These are phyloP conservation scores for Drosophila virilis DNA, from an alignment of 1,140 invertebrate genomes.

Conservation along the genomic window DNA sequence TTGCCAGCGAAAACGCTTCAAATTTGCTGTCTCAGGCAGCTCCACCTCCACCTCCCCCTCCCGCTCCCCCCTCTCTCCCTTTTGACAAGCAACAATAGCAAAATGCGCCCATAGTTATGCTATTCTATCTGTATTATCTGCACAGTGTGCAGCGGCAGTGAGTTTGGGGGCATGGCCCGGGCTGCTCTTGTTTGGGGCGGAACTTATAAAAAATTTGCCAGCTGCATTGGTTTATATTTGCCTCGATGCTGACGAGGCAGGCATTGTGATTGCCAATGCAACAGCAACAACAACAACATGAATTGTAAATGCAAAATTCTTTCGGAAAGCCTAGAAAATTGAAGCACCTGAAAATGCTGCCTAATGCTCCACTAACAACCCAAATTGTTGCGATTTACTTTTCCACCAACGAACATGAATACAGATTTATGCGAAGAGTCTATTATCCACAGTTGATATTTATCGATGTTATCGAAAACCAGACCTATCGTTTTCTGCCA, in stretches of 20 bases:
- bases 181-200: not conserved
- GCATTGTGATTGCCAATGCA: not conserved
- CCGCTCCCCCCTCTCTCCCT: too few species aligned
- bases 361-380: too few species aligned
- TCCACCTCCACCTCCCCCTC: too few species aligned
- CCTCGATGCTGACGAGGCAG: not conserved
- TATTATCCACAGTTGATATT: too few species aligned
- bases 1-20: too few species aligned
- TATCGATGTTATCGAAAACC: too few species aligned
- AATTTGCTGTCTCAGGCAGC: not conserved
- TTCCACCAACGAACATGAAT: too few species aligned
- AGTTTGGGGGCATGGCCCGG: not conserved
- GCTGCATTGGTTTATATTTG: not conserved
- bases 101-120: constrained; percentile 26
- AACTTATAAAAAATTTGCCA: not conserved
- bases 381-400: too few species aligned
- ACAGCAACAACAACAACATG: not conserved
- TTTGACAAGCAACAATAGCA: not conserved
- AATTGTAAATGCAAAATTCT: not conserved
- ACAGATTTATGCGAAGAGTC: too few species aligned
- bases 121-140: constrained; percentile 20
- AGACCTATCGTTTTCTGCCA: too few species aligned
- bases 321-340: too few species aligned
- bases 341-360: too few species aligned
- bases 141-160: not conserved